Evolutionary conservation across 2,888 invertebrate species (phyloP).

Genomic region (Glyphotaelius pellucidus): DNA sequence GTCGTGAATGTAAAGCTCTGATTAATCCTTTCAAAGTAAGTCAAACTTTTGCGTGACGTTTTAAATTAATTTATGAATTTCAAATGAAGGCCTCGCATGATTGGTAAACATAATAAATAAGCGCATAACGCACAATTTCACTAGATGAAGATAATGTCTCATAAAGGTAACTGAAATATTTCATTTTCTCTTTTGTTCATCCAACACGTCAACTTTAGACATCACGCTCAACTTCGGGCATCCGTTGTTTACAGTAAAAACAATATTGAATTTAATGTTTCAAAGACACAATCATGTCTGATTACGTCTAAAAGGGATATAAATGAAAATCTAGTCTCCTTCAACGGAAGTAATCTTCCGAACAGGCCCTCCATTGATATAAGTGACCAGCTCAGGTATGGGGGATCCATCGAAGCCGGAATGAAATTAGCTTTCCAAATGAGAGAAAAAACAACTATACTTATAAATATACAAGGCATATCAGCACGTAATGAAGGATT

Average conservation of each 20-base stretch:
- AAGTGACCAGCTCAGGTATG: too few species aligned
- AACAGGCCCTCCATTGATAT: too few species aligned
- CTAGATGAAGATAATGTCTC: background rate
- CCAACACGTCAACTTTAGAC: background rate
- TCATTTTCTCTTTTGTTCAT: background rate
- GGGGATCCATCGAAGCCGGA: too few species aligned
- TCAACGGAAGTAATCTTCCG: too few species aligned
- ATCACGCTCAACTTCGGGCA: background rate
- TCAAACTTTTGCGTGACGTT: background rate
- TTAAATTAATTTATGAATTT: background rate
- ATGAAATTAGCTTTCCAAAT: too few species aligned
- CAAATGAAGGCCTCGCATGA: constrained; percentile 2
- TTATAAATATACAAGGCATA: background rate
- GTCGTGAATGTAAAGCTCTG: background rate
- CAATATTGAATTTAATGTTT: too few species aligned
- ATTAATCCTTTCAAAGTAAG: background rate
- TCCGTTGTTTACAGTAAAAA: background rate
- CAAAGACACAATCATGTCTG: too few species aligned
- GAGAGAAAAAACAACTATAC: too few species aligned
- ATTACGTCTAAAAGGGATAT: too few species aligned
- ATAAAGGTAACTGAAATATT: background rate
- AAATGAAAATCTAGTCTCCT: too few species aligned
- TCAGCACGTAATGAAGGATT: too few species aligned
- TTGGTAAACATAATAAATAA: background rate
- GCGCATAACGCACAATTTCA: background rate